Evolutionary conservation across 2,113 vertebrate genomes (phyloP).

Genomic region (Chlamydotis undulata): DNA sequence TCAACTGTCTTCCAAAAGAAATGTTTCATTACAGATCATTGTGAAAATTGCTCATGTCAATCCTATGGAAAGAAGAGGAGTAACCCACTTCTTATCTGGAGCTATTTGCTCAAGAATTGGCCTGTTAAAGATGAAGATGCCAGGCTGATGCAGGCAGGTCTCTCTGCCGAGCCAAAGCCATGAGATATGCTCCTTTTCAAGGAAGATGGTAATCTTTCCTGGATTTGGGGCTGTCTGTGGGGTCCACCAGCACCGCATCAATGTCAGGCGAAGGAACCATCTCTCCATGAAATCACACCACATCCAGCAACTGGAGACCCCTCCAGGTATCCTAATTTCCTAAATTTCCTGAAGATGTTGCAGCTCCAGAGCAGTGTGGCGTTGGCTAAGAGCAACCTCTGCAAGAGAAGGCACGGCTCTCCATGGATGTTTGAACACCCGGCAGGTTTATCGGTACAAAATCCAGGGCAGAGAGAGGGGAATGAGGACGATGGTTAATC

Average conservation of each 20-base stretch:
- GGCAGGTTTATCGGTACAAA: not conserved
- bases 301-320: not conserved
- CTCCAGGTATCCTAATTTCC: not conserved
- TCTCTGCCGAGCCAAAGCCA: not conserved
- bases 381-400: not conserved
- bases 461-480: not conserved
- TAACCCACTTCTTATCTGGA: not conserved
- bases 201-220: not conserved
- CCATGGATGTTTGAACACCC: not conserved
- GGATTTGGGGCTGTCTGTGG: fast-evolving
- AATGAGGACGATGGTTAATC: not conserved
- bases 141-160: not conserved
- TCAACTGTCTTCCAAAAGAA: not conserved
- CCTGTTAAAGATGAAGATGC: not conserved
- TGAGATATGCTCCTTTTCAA: not conserved
- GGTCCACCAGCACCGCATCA: not conserved
- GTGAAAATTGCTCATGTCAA: not conserved
- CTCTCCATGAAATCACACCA: fast-evolving
- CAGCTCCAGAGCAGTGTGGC: not conserved
- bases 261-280: fast-evolving
- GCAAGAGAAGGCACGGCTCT: not conserved
- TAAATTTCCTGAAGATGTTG: not conserved
- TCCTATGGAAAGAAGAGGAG: not conserved
- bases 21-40: not conserved
- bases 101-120: not conserved